Evolutionary conservation across 2,797 vertebrate genomes (phyloP), one percentile per base, ranked within the genome.

Genomic region (Sebastes cheni): DNA sequence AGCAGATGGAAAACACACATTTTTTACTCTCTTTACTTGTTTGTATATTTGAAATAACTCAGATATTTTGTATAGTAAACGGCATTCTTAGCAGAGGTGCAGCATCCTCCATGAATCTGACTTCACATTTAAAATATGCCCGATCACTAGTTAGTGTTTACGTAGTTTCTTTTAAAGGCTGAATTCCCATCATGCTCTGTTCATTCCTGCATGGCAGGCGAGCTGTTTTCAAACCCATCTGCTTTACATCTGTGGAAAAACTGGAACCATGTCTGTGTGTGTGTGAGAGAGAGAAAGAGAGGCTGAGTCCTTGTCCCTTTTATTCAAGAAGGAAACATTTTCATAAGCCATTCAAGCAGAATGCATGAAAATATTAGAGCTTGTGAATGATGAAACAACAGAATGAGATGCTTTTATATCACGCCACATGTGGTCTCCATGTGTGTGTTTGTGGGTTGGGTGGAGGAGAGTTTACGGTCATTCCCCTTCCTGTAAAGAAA

Each of bases 171-270:
- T 16, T 42, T 42, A 6, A 7, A 39, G 30, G 8, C 42, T 55
- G 54, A 46, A 61, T 71, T 85, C 62, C 58, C 10, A 29, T 62
- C 65, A 56, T 67, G 62, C 67, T 77, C 8, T 1, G 5, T 54
- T 71, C 11, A 32, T 79, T 70, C 20, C 59, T 73, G 65, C 30
- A n/a, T 22, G 11, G n/a, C 12, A n/a, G 30, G 16, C 1, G 2
- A 78, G 36, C 8, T 56, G 52, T 20, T 73, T 46, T 75, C 10
- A 71, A 30, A 76, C n/a, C n/a, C 86, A 82, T 88, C 85, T 87
- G 86, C 60, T 78, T 58, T 46, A 64, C 80, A 80, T 75, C 34
- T 85, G 67, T 75, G 25, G 4, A 65, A 39, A 55, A 64, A 64
- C 14, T 62, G 64, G 9, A 60, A 54, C 50, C 34, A 14, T 16